phyloP scores from a whole-genome alignment of 2,113 vertebrate species.

The Thamnophis sirtalis region DNA sequence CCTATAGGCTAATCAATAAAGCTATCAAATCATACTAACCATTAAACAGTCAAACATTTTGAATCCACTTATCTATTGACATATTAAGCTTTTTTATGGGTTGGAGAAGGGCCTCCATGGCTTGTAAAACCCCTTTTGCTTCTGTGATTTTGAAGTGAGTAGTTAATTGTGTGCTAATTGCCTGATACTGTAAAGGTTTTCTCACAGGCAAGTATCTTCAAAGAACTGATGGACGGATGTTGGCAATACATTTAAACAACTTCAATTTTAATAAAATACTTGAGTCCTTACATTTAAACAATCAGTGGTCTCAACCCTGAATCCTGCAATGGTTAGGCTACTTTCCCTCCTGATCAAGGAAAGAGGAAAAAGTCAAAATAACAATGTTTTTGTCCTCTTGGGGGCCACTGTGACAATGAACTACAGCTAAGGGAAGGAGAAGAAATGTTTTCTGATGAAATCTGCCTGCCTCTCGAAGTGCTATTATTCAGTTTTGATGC shows the following conservation, averaged over 20 bases:
- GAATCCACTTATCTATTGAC: background rate
- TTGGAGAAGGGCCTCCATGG: background rate
- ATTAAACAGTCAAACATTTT: background rate
- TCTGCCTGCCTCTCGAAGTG: background rate
- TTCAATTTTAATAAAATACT: background rate
- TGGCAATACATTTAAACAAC: background rate
- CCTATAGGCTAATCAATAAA: no score
- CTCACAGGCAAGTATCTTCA: background rate
- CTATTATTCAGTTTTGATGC: background rate
- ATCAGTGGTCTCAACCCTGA: background rate
- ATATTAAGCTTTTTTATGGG: background rate
- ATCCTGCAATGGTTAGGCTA: background rate
- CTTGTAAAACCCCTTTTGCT: background rate
- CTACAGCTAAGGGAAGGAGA: background rate
- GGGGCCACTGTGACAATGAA: background rate
- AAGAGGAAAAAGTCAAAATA: background rate
- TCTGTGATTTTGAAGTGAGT: background rate
- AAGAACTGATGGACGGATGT: background rate
- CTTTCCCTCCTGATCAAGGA: background rate
- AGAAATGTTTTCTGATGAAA: background rate
- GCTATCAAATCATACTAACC: background rate
- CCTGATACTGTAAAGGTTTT: background rate
- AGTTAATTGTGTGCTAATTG: background rate
- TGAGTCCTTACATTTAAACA: background rate
- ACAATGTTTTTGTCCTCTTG: background rate